Evolutionary conservation across 64 coral and sea anemone species (phyloP).

Genomic region (Montipora sp.): DNA sequence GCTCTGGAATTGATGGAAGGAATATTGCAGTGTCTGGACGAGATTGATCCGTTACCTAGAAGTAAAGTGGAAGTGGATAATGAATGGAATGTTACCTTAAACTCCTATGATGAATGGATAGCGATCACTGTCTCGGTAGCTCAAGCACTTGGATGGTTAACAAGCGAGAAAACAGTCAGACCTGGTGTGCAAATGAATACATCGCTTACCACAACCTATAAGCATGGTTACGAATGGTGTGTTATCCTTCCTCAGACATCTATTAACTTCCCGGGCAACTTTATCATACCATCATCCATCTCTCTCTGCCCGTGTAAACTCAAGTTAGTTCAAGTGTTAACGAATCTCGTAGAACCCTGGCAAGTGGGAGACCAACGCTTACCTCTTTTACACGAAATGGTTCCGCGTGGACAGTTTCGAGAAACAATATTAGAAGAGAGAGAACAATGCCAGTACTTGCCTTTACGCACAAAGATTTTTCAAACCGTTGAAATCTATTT

Average conservation of each 20-base stretch:
- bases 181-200: not conserved
- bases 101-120: not conserved
- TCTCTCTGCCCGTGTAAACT: conserved; percentile 9
- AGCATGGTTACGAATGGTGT: not conserved
- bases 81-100: not conserved
- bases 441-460: not conserved
- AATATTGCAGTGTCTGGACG: not conserved
- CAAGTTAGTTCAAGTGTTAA: conserved; percentile 7
- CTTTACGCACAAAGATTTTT: not conserved
- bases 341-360: conserved; percentile 4
- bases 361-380: conserved; percentile 10
- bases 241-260: not conserved
- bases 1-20: not conserved
- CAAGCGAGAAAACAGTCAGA: not conserved
- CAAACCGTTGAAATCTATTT: conserved; percentile 14
- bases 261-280: not conserved
- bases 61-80: not conserved
- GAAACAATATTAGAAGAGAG: not conserved
- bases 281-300: not conserved
- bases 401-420: not conserved
- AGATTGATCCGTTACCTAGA: not conserved
- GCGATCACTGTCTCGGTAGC: not conserved
- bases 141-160: conserved; percentile 13
- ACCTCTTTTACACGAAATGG: conserved; percentile 8
- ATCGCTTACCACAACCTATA: too few species aligned